Conservation (phyloP, 2,888 invertebrate genomes). For the Calameuta filiformis region DNA sequence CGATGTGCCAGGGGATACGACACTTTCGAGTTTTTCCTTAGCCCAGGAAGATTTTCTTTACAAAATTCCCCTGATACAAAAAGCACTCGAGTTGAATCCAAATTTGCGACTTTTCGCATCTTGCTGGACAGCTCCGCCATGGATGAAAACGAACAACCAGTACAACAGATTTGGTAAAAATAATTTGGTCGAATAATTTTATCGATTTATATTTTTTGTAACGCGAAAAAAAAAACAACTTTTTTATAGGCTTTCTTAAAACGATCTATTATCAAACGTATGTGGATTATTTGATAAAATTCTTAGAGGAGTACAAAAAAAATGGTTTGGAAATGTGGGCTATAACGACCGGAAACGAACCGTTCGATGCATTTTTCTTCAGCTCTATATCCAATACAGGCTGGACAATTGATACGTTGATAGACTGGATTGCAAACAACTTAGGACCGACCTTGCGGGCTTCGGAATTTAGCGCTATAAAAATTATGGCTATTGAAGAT, state of each 20-base stretch:
- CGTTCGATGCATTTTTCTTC: constrained; percentile 74
- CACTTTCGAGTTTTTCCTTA: constrained; percentile 73
- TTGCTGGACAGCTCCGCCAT: constrained; percentile 74
- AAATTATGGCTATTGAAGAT: constrained; percentile 16
- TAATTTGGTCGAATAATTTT: not conserved
- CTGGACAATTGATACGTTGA: constrained; percentile 72
- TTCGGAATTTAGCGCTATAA: constrained; percentile 3
- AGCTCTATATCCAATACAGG: constrained; percentile 80
- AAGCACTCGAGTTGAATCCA: not conserved
- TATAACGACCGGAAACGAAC: constrained; percentile 87
- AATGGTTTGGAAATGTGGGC: constrained; percentile 77
- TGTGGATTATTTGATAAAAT: constrained; percentile 80
- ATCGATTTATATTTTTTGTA: constrained; percentile 15
- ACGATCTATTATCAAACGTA: constrained; percentile 77
- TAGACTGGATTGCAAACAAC: constrained; percentile 15
- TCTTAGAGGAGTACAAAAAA: constrained; percentile 78
- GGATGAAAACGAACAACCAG: constrained; percentile 75
- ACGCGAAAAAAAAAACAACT: not conserved
- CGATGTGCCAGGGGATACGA: constrained; percentile 72
- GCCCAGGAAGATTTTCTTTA: constrained; percentile 74
- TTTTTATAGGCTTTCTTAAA: not conserved
- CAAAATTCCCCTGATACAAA: constrained; percentile 60
- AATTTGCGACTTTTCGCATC: constrained; percentile 68
- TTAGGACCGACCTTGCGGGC: constrained; percentile 10
- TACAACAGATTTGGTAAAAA: constrained; percentile 70